Percentiles rank a stretch among this genome's conserved stretches.
Evolutionary conservation across 2,797 vertebrate genomes (phyloP).

Genomic region (Heterohyrax brucei): DNA sequence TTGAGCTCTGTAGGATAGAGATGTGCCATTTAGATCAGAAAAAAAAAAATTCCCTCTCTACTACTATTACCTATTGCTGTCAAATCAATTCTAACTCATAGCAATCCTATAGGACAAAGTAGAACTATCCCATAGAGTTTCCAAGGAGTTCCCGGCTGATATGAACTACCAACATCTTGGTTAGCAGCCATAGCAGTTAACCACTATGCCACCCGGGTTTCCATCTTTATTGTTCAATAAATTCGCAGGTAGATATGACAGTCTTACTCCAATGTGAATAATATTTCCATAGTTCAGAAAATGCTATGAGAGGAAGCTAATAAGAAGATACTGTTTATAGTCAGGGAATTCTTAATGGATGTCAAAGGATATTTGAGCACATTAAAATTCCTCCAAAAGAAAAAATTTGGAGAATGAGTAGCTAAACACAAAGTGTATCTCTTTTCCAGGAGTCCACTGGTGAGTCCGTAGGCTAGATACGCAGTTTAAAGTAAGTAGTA

Average conservation of each 20-base stretch:
- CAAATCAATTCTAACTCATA: no score
- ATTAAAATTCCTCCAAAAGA: conserved; percentile 66
- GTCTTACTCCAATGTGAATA: conserved; percentile 29
- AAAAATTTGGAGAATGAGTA: background rate
- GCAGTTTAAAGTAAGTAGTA: background rate
- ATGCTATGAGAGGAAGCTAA: background rate
- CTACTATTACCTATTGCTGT: no score
- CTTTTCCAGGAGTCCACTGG: background rate
- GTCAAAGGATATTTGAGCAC: conserved; percentile 21
- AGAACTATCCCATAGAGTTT: no score
- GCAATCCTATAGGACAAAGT: no score
- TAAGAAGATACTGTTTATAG: conserved; percentile 48
- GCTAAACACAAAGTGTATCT: background rate
- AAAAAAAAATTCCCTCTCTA: no score
- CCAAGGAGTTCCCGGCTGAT: no score
- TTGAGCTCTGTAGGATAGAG: background rate
- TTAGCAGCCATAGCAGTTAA: no score
- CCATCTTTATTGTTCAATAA: conserved; percentile 29
- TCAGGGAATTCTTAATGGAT: conserved; percentile 44
- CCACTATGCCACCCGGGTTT: no score
- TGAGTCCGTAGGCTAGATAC: background rate
- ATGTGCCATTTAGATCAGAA: background rate
- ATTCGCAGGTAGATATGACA: background rate
- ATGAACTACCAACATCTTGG: no score
- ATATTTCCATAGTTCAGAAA: conserved; percentile 29